phyloP scores from a whole-genome alignment of 2,797 vertebrate genomes.

The Antennarius maculatus region DNA sequence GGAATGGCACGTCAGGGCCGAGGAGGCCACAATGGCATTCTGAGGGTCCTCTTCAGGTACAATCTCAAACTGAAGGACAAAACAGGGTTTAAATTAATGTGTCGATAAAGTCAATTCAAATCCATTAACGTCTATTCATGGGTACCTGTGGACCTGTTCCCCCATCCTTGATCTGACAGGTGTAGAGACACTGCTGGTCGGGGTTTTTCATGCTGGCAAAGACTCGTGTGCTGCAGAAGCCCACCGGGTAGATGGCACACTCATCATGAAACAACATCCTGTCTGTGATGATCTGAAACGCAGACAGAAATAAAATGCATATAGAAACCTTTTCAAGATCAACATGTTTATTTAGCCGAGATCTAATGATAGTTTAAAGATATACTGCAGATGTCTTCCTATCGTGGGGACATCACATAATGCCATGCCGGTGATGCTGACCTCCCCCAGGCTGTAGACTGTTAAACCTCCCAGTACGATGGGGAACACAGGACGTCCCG shows the following conservation, averaged over 20 bases:
- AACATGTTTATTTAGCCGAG: background rate
- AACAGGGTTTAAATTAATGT: no score
- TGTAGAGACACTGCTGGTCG: conserved; percentile 89
- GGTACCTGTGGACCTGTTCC: conserved; percentile 86
- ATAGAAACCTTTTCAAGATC: background rate
- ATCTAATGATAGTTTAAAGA: background rate
- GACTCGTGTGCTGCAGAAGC: conserved; percentile 90
- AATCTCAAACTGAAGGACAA: conserved; percentile 87
- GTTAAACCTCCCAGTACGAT: conserved; percentile 89
- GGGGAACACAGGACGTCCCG: conserved; percentile 88
- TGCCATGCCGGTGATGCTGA: conserved; percentile 41
- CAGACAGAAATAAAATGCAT: background rate
- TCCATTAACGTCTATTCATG: no score
- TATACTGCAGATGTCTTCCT: no score
- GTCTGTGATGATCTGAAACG: conserved; percentile 85
- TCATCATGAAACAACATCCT: conserved; percentile 88
- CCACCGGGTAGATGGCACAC: conserved; percentile 88
- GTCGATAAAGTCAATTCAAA: background rate
- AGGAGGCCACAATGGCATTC: conserved; percentile 84
- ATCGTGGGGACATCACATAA: no score
- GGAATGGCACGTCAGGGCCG: conserved; percentile 85
- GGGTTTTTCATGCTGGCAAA: conserved; percentile 88
- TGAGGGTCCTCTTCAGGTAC: conserved; percentile 91
- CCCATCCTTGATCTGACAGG: conserved; percentile 91
- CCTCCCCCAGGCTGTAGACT: conserved; percentile 92